Evolutionary conservation across 2,888 invertebrate species (phyloP), one percentile per base, ranked within the genome.

Genomic region (Caradrina kadenii): DNA sequence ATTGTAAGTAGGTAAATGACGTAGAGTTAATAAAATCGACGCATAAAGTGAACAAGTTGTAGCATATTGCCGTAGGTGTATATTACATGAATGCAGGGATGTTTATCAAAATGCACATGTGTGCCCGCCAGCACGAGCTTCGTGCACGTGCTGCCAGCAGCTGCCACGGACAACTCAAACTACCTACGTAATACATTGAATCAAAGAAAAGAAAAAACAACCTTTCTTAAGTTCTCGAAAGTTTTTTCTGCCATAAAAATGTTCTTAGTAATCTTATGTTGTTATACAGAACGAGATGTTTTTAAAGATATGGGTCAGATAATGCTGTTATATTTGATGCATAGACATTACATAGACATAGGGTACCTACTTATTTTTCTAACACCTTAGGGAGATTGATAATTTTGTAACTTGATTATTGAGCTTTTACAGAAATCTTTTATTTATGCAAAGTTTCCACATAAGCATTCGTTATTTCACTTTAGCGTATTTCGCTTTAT

Each of bases 71-170:
- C 69, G 61, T 69, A 50, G 21, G 71, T 60, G 60, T 62, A 21
- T 42, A 56, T 63, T 71, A 63, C 63, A 66, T 61, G 56, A 76
- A 79, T 72, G 73, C 70, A 60, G 60, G 68, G 72, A 76, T 69
- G 73, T 58, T 69, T 76, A 77, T 75, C 73, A 69, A 73, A 83
- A 61, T 76, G 81, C 81, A 75, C 84, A 85, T 76, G 72, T 85
- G 72, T 66, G 63, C 35, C 56, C 59, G 67, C 53, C 56, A 79
- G 80, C 85, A 84, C 84, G 79, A 80, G 86, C 77, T 63, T 54
- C 49, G 65, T 71, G 80, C 90, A 88, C 89, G 90, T 89, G 90
- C 88, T 78, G 50, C 55, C 26, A 73, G 76, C 90, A 89, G 88
- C 88, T 89, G 89, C 82, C 76, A 62, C 64, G 53, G 52, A 45